phyloP scores from a whole-genome alignment of 2,113 vertebrate genomes.

The Alligator mississippiensis region DNA sequence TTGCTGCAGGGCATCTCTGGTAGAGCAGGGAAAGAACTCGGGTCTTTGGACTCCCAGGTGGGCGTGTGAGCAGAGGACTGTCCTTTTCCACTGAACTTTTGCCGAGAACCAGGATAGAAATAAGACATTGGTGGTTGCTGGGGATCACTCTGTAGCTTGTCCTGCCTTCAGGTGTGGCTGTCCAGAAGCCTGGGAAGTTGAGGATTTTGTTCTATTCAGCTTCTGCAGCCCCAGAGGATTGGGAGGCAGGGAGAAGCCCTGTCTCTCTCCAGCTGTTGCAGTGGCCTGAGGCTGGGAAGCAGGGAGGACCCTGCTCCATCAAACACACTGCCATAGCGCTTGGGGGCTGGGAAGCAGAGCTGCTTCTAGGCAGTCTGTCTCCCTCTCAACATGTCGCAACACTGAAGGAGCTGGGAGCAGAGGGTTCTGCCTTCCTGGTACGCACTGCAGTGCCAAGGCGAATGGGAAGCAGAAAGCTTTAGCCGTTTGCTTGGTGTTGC shows the following conservation, averaged over 20 bases:
- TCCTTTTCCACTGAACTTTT: background rate
- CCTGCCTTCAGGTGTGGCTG: background rate
- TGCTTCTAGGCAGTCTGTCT: background rate
- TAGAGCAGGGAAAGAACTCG: background rate
- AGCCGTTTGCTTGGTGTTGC: background rate
- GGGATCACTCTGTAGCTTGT: background rate
- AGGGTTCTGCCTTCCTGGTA: fast-evolving
- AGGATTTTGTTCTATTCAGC: background rate
- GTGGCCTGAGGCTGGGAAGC: background rate
- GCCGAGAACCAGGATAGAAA: background rate
- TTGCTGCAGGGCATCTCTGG: background rate
- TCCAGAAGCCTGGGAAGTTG: background rate
- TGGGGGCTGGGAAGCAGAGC: background rate
- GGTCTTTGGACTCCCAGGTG: background rate
- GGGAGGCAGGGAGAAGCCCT: background rate
- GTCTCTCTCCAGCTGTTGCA: background rate
- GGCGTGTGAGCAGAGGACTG: background rate
- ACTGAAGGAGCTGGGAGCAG: background rate
- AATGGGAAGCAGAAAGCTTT: background rate
- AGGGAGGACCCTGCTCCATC: background rate
- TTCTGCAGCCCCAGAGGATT: background rate
- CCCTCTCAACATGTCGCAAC: fast-evolving
- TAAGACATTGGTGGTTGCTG: background rate
- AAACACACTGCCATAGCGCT: background rate
- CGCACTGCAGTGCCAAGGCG: background rate